phyloP scores from a whole-genome alignment of 2,888 invertebrate species.

The Melinaea menophilus region DNA sequence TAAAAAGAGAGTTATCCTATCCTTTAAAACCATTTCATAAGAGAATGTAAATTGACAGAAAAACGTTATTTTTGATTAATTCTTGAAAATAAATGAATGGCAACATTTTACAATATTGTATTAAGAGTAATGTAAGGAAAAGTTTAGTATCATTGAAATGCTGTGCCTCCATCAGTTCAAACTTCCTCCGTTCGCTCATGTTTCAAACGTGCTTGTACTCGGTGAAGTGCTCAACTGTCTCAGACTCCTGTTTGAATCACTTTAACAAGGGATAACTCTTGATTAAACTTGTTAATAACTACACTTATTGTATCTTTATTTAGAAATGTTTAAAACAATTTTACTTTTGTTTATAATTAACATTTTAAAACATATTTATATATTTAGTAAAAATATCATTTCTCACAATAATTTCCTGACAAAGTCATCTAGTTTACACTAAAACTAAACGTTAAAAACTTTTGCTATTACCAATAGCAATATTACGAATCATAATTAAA shows the following conservation, averaged over 20 bases:
- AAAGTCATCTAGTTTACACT: too few relatives aligned
- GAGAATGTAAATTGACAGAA: too few relatives aligned
- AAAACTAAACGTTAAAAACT: too few relatives aligned
- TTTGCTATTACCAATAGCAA: neutral
- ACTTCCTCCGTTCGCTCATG: constrained; percentile 33
- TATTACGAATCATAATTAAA: constrained; percentile 1
- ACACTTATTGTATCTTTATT: neutral
- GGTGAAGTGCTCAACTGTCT: constrained; percentile 17
- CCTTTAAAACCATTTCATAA: too few relatives aligned
- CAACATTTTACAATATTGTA: too few relatives aligned
- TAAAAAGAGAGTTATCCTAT: too few relatives aligned
- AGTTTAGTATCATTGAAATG: constrained; percentile 28
- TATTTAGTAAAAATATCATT: too few relatives aligned
- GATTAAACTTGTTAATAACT: too few relatives aligned
- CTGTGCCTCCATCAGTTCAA: constrained; percentile 24
- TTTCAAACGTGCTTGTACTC: constrained; percentile 43
- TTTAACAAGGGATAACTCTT: too few relatives aligned
- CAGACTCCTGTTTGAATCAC: constrained; percentile 6
- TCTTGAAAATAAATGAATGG: too few relatives aligned
- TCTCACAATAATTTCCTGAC: too few relatives aligned
- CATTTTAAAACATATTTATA: neutral
- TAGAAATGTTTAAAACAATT: neutral
- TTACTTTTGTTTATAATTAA: neutral
- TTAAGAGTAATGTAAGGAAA: constrained; percentile 5
- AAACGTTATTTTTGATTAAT: too few relatives aligned